These are phyloP conservation scores for Lophius piscatorius DNA, from an alignment of 2,113 vertebrate genomes.

Conservation along the genomic window DNA sequence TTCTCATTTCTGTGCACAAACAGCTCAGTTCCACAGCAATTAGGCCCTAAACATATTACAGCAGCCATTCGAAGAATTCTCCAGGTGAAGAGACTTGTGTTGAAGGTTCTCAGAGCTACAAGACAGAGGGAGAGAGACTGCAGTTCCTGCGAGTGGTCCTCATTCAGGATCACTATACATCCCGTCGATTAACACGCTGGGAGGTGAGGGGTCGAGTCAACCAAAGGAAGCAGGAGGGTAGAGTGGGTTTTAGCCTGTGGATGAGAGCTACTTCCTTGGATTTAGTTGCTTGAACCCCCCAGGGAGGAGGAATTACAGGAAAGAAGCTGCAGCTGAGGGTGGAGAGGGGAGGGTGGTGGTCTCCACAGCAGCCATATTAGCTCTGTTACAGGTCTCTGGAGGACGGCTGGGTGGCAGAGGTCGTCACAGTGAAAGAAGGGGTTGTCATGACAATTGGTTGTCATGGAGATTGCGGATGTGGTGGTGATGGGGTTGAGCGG, in stretches of 20 bases:
- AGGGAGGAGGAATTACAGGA: constrained; percentile 26
- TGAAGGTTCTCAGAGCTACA: constrained; percentile 20
- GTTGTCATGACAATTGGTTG: constrained; percentile 54
- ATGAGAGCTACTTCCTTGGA: constrained; percentile 31
- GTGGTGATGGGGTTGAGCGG: constrained; percentile 18
- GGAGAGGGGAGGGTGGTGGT: constrained; percentile 16
- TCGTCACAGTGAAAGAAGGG: constrained; percentile 31
- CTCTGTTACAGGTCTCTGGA: constrained; percentile 47
- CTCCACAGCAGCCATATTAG: constrained; percentile 56
- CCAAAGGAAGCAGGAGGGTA: constrained; percentile 10
- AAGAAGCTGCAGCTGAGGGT: neutral
- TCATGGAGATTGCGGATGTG: constrained; percentile 51
- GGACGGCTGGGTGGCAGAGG: constrained; percentile 53
- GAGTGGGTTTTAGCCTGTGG: constrained; percentile 41
- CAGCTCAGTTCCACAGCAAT: constrained; percentile 13
- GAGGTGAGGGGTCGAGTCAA: constrained; percentile 39
- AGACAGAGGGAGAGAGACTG: constrained; percentile 6
- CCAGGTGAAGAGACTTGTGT: neutral
- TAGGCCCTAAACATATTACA: constrained; percentile 38
- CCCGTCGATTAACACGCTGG: constrained; percentile 27
- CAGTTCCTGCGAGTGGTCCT: constrained; percentile 19
- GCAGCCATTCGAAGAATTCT: constrained; percentile 31
- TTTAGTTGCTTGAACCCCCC: constrained; percentile 35
- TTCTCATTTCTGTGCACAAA: constrained; percentile 34
- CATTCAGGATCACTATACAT: constrained; percentile 28